Evolutionary conservation across 2,113 vertebrate species (phyloP).

Genomic region (Columba livia): DNA sequence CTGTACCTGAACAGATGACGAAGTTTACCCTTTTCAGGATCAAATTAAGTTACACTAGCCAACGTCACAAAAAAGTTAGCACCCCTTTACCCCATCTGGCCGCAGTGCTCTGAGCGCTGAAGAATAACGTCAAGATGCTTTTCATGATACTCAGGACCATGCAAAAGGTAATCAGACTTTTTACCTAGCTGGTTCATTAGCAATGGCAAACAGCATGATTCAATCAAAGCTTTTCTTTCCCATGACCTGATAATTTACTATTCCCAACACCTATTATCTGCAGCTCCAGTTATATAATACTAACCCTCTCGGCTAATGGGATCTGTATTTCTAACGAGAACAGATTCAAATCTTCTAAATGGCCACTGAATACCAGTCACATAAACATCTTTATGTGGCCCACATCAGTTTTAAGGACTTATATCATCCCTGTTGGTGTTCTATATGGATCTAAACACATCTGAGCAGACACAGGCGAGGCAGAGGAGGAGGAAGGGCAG

Average conservation of each 20-base stretch:
- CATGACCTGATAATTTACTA: background rate
- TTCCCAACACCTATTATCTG: background rate
- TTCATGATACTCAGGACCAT: background rate
- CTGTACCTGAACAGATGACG: background rate
- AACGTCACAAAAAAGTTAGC: background rate
- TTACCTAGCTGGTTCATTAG: background rate
- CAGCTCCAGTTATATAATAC: background rate
- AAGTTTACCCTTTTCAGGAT: background rate
- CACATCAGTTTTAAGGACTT: background rate
- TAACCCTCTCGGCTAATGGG: background rate
- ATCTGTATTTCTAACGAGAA: background rate
- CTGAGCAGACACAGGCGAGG: too few relatives aligned
- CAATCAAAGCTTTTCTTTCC: background rate
- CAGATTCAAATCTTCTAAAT: background rate
- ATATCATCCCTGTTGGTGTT: background rate
- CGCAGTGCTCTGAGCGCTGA: background rate
- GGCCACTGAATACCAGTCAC: background rate
- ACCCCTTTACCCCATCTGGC: background rate
- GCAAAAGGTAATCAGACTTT: background rate
- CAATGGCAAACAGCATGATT: fast-evolving
- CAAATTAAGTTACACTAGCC: background rate
- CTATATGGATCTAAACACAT: background rate
- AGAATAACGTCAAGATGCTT: background rate
- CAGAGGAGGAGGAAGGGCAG: background rate
- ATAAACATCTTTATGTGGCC: background rate